phyloP scores from a whole-genome alignment of 2,113 vertebrate genomes.

The Numenius arquata region DNA sequence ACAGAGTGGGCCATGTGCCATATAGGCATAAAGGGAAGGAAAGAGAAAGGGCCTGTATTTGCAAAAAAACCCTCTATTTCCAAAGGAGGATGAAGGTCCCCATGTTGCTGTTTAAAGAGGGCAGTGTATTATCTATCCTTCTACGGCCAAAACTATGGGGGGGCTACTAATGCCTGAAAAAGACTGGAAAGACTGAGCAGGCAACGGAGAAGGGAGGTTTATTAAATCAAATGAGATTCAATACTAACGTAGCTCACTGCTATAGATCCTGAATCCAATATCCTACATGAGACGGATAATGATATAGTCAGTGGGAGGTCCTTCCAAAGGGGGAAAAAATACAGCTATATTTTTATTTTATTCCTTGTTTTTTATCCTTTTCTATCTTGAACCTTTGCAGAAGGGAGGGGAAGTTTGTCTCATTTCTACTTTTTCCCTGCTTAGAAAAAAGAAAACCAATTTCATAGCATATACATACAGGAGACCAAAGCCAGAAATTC shows the following conservation, averaged over 20 bases:
- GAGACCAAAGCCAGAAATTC: constrained; percentile 42
- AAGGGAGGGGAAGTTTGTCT: neutral
- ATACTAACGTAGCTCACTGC: neutral
- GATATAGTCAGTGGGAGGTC: constrained; percentile 62
- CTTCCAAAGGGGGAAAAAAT: neutral
- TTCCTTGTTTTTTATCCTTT: neutral
- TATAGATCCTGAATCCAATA: constrained; percentile 60
- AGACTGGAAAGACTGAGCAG: neutral
- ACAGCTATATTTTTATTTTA: neutral
- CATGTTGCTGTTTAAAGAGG: accelerated
- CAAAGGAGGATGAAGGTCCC: neutral
- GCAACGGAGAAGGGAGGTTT: neutral
- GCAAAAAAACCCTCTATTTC: neutral
- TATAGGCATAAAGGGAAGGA: accelerated
- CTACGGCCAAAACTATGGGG: neutral
- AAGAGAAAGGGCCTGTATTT: neutral
- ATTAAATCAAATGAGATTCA: constrained; percentile 66
- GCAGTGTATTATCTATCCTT: neutral
- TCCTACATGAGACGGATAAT: constrained; percentile 54
- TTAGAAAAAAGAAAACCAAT: constrained; percentile 28
- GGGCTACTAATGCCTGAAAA: neutral
- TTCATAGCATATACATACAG: neutral
- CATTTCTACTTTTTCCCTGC: neutral
- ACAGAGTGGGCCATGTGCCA: neutral
- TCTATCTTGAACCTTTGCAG: neutral